phyloP scores from a whole-genome alignment of 1,140 invertebrate species.

The Zaprionus davidi region DNA sequence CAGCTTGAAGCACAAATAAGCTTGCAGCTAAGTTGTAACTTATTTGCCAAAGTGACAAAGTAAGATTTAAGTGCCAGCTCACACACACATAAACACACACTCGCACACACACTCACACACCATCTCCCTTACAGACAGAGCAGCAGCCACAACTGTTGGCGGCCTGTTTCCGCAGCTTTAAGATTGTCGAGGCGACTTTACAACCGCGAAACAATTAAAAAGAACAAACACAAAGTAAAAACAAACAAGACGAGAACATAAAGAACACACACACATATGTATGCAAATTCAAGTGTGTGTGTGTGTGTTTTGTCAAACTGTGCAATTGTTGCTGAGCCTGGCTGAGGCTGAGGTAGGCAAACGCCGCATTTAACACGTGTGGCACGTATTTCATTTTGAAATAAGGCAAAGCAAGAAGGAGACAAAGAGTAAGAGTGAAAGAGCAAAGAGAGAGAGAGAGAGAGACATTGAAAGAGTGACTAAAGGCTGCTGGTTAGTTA shows the following conservation, averaged over 20 bases:
- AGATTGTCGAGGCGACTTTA: slow-evolving; percentile 24
- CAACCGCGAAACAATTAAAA: slow-evolving; percentile 69
- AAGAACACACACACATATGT: slow-evolving; percentile 36
- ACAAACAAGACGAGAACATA: slow-evolving; percentile 30
- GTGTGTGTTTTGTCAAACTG: slow-evolving; percentile 59
- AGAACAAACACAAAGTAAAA: slow-evolving; percentile 56
- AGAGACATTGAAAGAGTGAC: neutral
- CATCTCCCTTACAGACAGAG: no score
- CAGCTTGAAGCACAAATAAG: slow-evolving; percentile 42
- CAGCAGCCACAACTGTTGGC: slow-evolving; percentile 1
- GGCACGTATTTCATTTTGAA: slow-evolving; percentile 78
- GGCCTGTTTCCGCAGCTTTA: slow-evolving; percentile 17
- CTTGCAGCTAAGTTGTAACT: slow-evolving; percentile 29
- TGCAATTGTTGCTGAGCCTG: slow-evolving; percentile 67
- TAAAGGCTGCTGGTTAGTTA: slow-evolving; percentile 38
- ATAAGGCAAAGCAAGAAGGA: neutral
- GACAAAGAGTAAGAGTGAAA: neutral
- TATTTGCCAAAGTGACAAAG: slow-evolving; percentile 33
- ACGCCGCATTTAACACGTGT: slow-evolving; percentile 75
- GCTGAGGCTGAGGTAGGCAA: neutral
- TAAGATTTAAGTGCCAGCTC: slow-evolving; percentile 16
- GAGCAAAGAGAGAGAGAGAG: neutral
- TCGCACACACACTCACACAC: neutral
- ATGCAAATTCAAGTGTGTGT: slow-evolving; percentile 57
- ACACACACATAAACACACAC: neutral